Base-by-base conservation (phyloP, 2,797 vertebrate genomes). In the Schizopygopsis pylzovi region DNA sequence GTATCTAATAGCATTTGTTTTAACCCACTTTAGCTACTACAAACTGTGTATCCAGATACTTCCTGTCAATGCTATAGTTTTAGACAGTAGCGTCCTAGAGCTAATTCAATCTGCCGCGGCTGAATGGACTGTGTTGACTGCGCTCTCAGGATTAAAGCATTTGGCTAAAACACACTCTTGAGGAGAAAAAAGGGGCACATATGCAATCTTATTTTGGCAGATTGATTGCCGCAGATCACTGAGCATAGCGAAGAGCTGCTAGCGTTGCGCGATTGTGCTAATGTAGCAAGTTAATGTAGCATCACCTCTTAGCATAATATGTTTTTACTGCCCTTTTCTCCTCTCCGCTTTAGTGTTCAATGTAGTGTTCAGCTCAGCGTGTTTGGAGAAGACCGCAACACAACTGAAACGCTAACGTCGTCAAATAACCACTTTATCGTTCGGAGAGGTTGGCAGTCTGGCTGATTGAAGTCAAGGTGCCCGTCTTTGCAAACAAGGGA, bases 111-210 rank as follows among this genome's bases (percentile, higher is more conserved):
- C 87, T 84, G 63, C 73, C 47, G 11, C 25, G 75, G 79, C 72
- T 79, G 80, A 89, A 83, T 84, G 82, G 82, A 85, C 70, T 84
- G 75, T 87, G 88, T 87, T 84, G 79, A 87, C 75, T 84, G 68
- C 87, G 78, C 86, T 88, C 86, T 81, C 82, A 87, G 76, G 87
- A 85, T 52, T 82, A 88, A 82, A 86, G 73, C 81, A 68, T 86
- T 82, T 49, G 45, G 10, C 45, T 67, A 84, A 85, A 79, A 80
- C 78, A 75, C 82, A 87, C 87, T 82, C 81, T 84, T 76, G 54
- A 67, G 54, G 70, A 85, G 79, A 81, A 84, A 82, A 75, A n/a
- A 82, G 78, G 43, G 75, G 63, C 45, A 82, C 81, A 79, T 82
- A 67, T 16, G 13, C 68, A 88, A 85, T 86, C 80, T 87, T 87